Percentiles rank a stretch among this genome's conserved stretches.
Conservation (phyloP, 35 echinoderm and acorn worm genomes). For the Eucidaris tribuloides region DNA sequence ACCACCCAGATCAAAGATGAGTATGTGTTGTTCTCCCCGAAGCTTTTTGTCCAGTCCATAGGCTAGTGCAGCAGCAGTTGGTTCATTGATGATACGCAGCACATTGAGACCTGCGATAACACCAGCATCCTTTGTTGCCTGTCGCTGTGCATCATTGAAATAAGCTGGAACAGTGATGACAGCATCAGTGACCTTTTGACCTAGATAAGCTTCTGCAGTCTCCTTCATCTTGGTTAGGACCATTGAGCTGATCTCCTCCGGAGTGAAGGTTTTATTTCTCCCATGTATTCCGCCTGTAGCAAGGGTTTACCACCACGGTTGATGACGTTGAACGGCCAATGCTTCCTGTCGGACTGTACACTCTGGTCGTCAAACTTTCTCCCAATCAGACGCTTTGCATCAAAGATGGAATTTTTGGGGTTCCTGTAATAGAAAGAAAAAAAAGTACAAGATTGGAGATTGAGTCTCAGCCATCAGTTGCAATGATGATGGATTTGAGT, state of each 20-base stretch:
- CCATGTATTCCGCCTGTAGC: conserved; percentile 50
- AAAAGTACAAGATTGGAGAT: too few species aligned
- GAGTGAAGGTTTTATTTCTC: conserved; percentile 75
- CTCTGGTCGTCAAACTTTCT: conserved; percentile 43
- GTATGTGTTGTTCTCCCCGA: conserved; percentile 40
- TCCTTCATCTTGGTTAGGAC: conserved; percentile 75
- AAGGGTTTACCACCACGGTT: conserved; percentile 51
- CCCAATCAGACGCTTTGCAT: conserved; percentile 84
- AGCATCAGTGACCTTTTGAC: conserved; percentile 48
- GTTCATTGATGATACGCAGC: conserved; percentile 65
- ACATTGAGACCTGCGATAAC: conserved; percentile 72
- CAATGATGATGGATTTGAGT: too few species aligned
- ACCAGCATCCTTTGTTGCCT: conserved; percentile 71
- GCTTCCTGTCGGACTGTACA: conserved; percentile 75
- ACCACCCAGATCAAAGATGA: conserved; percentile 76
- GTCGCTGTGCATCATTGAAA: conserved; percentile 57
- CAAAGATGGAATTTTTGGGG: conserved; percentile 76
- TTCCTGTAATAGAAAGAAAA: conserved; percentile 32
- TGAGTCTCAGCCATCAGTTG: too few species aligned
- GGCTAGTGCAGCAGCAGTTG: conserved; percentile 60
- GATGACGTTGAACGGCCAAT: conserved; percentile 70
- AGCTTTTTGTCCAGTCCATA: conserved; percentile 73
- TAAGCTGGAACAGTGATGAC: conserved; percentile 69
- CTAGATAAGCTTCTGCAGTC: conserved; percentile 58
- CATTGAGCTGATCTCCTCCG: conserved; percentile 79